Percentiles rank a stretch among this genome's conserved stretches.
phyloP scores from a whole-genome alignment of 2,888 invertebrate species.

The Pseudoips prasinana region DNA sequence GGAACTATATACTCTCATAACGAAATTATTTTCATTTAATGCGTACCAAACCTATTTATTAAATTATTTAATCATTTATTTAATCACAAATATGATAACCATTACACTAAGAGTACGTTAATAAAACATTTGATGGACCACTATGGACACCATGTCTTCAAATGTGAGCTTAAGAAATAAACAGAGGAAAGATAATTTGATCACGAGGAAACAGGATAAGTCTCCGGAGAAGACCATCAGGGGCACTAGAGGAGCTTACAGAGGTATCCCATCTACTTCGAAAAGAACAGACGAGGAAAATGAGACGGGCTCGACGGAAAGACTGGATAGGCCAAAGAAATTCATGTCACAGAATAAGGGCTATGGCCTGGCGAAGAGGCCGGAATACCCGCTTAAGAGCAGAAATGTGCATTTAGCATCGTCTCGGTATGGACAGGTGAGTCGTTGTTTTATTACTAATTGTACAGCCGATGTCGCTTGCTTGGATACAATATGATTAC shows the following conservation, averaged over 20 bases:
- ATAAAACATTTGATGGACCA: conserved; percentile 47
- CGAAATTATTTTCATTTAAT: conserved; percentile 39
- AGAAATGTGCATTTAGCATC: conserved; percentile 76
- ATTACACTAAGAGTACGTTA: conserved; percentile 28
- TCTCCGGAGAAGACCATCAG: conserved; percentile 77
- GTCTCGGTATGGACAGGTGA: conserved; percentile 77
- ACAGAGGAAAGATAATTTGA: conserved; percentile 75
- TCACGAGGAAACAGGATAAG: conserved; percentile 77
- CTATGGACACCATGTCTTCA: conserved; percentile 77
- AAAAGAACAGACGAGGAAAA: conserved; percentile 64
- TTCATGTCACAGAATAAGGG: conserved; percentile 72
- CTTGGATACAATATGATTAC: no score
- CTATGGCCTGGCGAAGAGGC: conserved; percentile 73
- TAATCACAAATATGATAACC: conserved; percentile 34
- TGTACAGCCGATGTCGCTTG: no score
- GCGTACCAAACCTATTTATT: conserved; percentile 46
- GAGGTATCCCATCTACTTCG: conserved; percentile 68
- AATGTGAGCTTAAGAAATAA: conserved; percentile 68
- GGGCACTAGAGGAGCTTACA: conserved; percentile 71
- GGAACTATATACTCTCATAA: conserved; percentile 31
- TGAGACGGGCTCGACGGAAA: conserved; percentile 67
- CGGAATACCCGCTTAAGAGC: conserved; percentile 74
- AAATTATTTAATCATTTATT: conserved; percentile 35
- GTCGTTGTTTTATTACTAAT: no score
- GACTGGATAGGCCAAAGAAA: conserved; percentile 78